These are phyloP conservation scores for Diorhabda elongata DNA, from an alignment of 1,140 invertebrate species.

Conservation along the genomic window DNA sequence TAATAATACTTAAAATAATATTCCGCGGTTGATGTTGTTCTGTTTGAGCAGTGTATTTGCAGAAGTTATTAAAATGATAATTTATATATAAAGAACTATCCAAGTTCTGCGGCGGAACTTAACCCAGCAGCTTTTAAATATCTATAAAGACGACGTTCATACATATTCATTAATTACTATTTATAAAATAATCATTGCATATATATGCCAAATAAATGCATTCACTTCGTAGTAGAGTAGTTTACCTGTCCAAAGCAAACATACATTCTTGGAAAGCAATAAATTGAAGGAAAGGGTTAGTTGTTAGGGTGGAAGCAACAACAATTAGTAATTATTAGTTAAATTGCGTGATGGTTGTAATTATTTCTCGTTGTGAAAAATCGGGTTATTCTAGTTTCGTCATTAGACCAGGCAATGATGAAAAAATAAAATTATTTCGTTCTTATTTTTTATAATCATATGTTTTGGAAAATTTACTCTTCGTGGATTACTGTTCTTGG, in stretches of 20 bases:
- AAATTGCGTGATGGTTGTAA: conserved; percentile 38
- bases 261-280: conserved; percentile 18
- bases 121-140: too few species aligned
- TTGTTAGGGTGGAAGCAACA: conserved; percentile 25
- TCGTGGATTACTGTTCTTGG: too few species aligned
- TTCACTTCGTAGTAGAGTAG: neutral
- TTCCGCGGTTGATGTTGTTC: too few species aligned
- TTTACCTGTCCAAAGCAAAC: neutral
- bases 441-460: too few species aligned
- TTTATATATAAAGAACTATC: too few species aligned
- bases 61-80: too few species aligned
- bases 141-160: neutral
- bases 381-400: conserved; percentile 18
- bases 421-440: too few species aligned
- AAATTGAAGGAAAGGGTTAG: conserved; percentile 32
- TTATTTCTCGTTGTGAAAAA: conserved; percentile 37
- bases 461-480: too few species aligned
- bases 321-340: conserved; percentile 38
- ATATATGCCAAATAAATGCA: neutral
- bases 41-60: too few species aligned
- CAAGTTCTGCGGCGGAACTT: too few species aligned
- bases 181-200: neutral
- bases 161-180: conserved; percentile 1
- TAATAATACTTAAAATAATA: too few species aligned
- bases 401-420: neutral